Evolutionary conservation across 2,113 vertebrate genomes (phyloP).

Genomic region (Polypterus bichir): DNA sequence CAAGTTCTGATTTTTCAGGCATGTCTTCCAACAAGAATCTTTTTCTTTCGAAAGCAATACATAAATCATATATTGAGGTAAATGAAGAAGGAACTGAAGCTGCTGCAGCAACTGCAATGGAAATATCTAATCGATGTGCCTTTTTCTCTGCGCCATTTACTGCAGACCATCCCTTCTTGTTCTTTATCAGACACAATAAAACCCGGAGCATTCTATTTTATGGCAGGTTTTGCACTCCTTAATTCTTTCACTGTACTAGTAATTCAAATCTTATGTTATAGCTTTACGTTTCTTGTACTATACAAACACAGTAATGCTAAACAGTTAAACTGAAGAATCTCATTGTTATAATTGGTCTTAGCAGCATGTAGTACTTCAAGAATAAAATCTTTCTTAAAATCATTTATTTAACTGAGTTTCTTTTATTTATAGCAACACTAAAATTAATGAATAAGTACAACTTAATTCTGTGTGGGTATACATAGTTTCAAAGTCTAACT

Average conservation of each 20-base stretch:
- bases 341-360: no score
- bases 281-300: no score
- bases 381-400: no score
- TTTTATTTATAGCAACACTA: no score
- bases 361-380: no score
- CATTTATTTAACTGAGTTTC: no score
- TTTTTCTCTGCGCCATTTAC: conserved; percentile 37
- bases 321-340: no score
- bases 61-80: conserved; percentile 75
- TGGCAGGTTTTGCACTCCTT: conserved; percentile 61
- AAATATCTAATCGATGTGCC: conserved; percentile 38
- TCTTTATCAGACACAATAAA: conserved; percentile 66
- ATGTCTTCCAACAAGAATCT: conserved; percentile 60
- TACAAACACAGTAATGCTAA: no score
- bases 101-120: conserved; percentile 50
- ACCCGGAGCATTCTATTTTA: conserved; percentile 58
- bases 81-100: conserved; percentile 81
- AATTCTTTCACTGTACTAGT: conserved; percentile 5
- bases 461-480: no score
- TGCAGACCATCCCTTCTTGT: conserved; percentile 81
- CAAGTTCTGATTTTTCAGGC: conserved; percentile 55
- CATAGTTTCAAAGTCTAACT: no score
- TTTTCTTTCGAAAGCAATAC: conserved; percentile 62
- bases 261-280: no score
- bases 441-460: no score